Percentiles rank a stretch among this genome's conserved stretches.
Conservation (phyloP, 2,797 vertebrate genomes). For the Cryptoprocta ferox region DNA sequence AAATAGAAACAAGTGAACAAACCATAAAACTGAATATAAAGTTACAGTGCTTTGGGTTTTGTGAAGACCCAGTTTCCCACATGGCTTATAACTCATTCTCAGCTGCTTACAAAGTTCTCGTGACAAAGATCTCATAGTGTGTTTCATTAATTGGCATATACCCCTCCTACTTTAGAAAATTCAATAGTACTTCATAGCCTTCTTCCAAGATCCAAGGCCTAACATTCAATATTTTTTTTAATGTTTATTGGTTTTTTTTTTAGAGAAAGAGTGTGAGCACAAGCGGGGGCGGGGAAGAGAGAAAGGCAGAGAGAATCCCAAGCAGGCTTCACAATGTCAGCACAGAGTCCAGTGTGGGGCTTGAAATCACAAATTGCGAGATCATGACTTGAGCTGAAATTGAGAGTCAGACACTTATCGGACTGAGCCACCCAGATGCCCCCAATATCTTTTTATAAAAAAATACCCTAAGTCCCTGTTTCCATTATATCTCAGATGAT, state of each 20-base stretch:
- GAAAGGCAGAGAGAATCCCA: no score
- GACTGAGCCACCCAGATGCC: no score
- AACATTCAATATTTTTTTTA: neutral
- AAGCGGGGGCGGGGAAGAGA: no score
- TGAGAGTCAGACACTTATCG: no score
- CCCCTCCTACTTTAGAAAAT: neutral
- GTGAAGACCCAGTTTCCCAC: neutral
- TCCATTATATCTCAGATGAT: neutral
- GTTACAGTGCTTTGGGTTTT: neutral
- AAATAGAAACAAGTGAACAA: neutral
- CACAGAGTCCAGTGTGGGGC: no score
- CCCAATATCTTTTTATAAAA: neutral
- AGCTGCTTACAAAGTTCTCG: neutral
- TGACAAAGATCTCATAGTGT: neutral
- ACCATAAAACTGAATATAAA: neutral
- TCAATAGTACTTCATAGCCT: neutral
- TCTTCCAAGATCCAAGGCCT: neutral
- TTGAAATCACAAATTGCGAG: no score
- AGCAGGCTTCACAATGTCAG: no score
- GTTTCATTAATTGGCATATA: conserved; percentile 3
- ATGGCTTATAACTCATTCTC: neutral
- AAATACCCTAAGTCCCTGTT: neutral
- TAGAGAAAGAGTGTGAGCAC: no score
- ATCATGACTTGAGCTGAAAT: no score
- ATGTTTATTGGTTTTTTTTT: no score